phyloP scores from a whole-genome alignment of 2,113 vertebrate genomes.

The Pachypanchax playfairii region DNA sequence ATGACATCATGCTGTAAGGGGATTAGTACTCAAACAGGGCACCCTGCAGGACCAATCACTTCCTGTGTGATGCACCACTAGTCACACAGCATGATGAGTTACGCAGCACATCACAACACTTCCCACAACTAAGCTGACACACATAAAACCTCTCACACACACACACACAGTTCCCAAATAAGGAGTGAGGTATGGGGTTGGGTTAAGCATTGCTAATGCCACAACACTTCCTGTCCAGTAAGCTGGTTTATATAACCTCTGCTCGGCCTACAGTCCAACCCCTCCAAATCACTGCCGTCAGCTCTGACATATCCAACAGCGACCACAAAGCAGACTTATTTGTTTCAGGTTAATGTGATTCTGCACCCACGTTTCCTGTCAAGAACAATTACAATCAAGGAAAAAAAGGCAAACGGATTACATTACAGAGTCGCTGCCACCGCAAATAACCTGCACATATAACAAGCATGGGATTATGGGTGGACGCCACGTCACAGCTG shows the following conservation, averaged over 20 bases:
- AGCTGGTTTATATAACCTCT: constrained; percentile 79
- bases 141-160: constrained; percentile 34
- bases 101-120: constrained; percentile 36
- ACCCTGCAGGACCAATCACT: constrained; percentile 59
- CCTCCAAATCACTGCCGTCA: constrained; percentile 17
- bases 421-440: constrained; percentile 14
- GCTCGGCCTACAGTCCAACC: constrained; percentile 61
- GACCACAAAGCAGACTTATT: constrained; percentile 43
- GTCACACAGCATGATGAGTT: constrained; percentile 52
- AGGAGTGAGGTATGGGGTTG: constrained; percentile 63
- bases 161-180: constrained; percentile 47
- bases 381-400: constrained; percentile 36
- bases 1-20: constrained; percentile 46
- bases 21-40: constrained; percentile 59
- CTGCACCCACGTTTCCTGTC: constrained; percentile 44
- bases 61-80: constrained; percentile 65
- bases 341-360: constrained; percentile 53
- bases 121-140: constrained; percentile 31
- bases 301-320: constrained; percentile 50
- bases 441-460: constrained; percentile 7
- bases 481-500: not conserved
- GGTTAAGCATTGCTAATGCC: constrained; percentile 74
- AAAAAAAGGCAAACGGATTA: constrained; percentile 12
- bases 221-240: constrained; percentile 75
- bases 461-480: constrained; percentile 22